Base-by-base conservation (phyloP, 2,797 vertebrate genomes). In the Todus mexicanus region DNA sequence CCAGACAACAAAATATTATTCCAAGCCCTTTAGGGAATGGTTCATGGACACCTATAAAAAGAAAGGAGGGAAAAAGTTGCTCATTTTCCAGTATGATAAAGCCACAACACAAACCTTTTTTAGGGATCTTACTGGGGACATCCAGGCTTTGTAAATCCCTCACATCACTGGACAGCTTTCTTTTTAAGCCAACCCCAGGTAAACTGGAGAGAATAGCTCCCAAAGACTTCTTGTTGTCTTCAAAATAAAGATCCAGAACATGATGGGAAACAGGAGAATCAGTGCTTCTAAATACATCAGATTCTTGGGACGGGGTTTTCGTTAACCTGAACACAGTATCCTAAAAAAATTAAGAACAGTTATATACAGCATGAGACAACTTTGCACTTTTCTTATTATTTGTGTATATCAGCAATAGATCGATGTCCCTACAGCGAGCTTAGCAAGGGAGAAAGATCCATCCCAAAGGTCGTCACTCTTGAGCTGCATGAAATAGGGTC, bases 161-260 rank as follows among this genome's bases (percentile, higher is more conserved):
- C 60, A 56, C 91, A 26, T 98, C 98, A 63, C 65, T 96, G 11
- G 97, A 97, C 94, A 97, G 95, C 64, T 98, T 98, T 97, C 98
- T 98, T 97, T 99, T 99, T 60, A 98, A 91, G 93, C 97, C 95
- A 95, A 97, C 80, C 31, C 96, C 92, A 14, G 98, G 97, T 69
- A 98, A 97, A 13, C 87, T 91, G 35, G 98, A 98, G 50, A 98
- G 96, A 54, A 98, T 82, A 10, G 92, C 66, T 54, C 97, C 97
- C 92, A 98, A 94, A 60, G 97, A 97, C 92, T 98, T 98, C 72
- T 95, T 96, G 75, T 96, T 95, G 38, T 98, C 98, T 72, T 96
- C 98, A 53, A 91, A 96, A 79, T 96, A 90, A 4, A 88, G 82
- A 72, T 98, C 97, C n/a, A 93, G 78, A 85, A 97, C 88, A 40